A percentile compares a stretch with the other conserved stretches of the same genome.
These are phyloP conservation scores for Melospiza georgiana DNA, from an alignment of 2,113 vertebrate genomes.

Conservation along the genomic window DNA sequence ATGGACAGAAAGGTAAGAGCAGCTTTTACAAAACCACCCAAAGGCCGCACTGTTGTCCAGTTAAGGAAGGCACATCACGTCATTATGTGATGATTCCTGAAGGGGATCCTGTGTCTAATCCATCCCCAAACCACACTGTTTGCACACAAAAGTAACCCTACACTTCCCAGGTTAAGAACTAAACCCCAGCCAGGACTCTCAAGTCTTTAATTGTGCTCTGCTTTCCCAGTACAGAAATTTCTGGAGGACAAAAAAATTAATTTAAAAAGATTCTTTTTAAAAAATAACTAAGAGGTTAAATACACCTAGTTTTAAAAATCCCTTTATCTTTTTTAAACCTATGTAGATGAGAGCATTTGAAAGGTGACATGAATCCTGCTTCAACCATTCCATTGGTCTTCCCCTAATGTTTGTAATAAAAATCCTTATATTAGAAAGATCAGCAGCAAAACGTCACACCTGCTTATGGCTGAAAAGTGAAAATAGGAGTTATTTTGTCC, in stretches of 20 bases:
- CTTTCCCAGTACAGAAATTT: background rate
- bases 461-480: accelerated
- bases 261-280: accelerated
- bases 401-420: background rate
- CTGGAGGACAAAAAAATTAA: background rate
- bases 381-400: background rate
- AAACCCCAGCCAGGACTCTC: background rate
- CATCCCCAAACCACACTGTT: background rate
- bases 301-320: background rate
- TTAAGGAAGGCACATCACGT: background rate
- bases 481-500: background rate
- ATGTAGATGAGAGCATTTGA: background rate
- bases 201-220: background rate
- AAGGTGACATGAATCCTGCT: background rate
- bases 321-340: background rate
- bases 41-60: background rate
- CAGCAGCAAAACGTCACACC: background rate
- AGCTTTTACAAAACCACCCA: background rate
- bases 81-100: background rate
- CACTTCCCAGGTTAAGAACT: background rate
- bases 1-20: accelerated
- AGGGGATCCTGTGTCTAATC: accelerated
- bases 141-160: background rate
- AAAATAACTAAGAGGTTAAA: background rate
- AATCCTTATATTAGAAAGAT: background rate